Percentiles rank a stretch among this genome's conserved stretches.
Conservation (phyloP, 1,140 invertebrate genomes). For the Drosophila tsacasi region DNA sequence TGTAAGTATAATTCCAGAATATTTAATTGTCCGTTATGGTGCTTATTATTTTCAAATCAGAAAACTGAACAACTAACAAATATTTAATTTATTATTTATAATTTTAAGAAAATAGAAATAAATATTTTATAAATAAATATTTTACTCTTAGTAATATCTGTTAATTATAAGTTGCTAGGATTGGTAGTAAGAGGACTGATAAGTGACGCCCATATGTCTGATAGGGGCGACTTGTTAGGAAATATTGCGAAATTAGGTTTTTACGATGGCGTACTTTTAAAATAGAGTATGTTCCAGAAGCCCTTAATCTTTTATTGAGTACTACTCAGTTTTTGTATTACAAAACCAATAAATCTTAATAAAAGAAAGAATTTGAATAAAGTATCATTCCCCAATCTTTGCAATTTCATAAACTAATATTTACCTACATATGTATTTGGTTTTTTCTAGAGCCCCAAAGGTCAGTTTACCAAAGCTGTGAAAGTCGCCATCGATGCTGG, state of each 20-base stretch:
- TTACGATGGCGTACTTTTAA: constrained; percentile 9
- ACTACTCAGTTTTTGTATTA: background rate
- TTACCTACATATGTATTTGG: rapidly evolving
- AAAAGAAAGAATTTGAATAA: background rate
- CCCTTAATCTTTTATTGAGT: constrained; percentile 2
- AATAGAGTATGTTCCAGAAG: constrained; percentile 3
- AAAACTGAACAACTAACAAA: no score
- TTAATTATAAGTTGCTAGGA: background rate
- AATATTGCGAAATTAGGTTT: constrained; percentile 39
- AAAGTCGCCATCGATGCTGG: constrained; percentile 91
- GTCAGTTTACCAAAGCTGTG: constrained; percentile 91
- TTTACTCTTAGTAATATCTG: constrained; percentile 5
- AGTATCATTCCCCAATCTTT: constrained; percentile 33
- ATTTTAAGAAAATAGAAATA: background rate
- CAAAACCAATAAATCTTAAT: background rate
- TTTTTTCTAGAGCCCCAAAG: constrained; percentile 88
- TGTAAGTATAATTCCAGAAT: constrained; percentile 22
- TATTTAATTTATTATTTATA: no score
- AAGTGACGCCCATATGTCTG: constrained; percentile 21
- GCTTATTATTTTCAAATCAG: background rate
- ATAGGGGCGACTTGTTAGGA: constrained; percentile 11
- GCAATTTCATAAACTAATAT: background rate
- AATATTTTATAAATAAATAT: background rate
- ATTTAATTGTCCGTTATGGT: no score
- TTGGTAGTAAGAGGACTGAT: constrained; percentile 22